Evolutionary conservation across 2,888 invertebrate genomes (phyloP).

Genomic region (Polyploca ridens): DNA sequence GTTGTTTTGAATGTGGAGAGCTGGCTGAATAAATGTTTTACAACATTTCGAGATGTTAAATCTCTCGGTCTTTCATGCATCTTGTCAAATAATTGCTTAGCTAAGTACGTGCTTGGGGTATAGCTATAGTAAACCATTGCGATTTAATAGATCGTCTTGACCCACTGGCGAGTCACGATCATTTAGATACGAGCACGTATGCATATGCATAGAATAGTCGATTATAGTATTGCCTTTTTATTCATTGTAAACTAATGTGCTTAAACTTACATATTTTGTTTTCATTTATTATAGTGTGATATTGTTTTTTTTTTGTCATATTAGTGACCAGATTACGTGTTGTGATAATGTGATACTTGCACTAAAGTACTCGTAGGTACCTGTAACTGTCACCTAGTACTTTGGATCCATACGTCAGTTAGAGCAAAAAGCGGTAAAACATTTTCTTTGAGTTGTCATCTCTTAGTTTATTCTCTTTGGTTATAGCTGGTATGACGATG

Average conservation of each 20-base stretch:
- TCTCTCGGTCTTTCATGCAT: conserved; percentile 46
- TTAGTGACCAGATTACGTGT: too few relatives aligned
- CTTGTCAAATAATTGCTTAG: conserved; percentile 37
- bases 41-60: conserved; percentile 41
- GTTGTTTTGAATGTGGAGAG: conserved; percentile 13
- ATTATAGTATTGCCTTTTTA: conserved; percentile 7
- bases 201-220: conserved; percentile 28
- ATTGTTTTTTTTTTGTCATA: too few relatives aligned
- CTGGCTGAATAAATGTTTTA: conserved; percentile 19
- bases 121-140: conserved; percentile 50
- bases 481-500: too few relatives aligned
- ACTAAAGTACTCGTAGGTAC: too few relatives aligned
- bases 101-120: conserved; percentile 46
- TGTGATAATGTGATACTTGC: too few relatives aligned
- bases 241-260: conserved; percentile 4
- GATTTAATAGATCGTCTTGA: conserved; percentile 69
- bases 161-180: conserved; percentile 73
- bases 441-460: too few relatives aligned
- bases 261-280: not conserved
- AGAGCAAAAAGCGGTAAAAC: too few relatives aligned
- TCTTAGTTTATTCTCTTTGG: too few relatives aligned
- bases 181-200: conserved; percentile 35
- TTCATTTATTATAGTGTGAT: not conserved
- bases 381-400: too few relatives aligned
- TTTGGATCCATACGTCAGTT: too few relatives aligned